Evolutionary conservation across 2,797 vertebrate species (phyloP), one percentile per base, ranked within the genome.

Genomic region (Salarias fasciatus): DNA sequence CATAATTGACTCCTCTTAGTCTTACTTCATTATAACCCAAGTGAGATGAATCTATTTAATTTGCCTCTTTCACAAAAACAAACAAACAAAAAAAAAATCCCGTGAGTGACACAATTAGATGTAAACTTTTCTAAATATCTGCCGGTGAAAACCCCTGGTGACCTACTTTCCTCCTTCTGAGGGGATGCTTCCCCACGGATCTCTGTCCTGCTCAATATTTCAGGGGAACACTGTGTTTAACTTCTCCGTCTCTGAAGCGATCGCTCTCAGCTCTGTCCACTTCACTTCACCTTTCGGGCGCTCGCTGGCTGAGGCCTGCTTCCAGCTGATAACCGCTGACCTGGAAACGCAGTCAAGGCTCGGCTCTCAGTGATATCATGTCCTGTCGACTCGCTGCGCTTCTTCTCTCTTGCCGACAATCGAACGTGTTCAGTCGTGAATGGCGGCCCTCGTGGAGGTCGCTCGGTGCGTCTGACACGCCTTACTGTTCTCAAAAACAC

Each of bases 171-270:
- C 8, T 2, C 43, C 72, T 68, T 77, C 60, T 35, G 28, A 60
- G 49, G 54, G 52, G 44, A 37, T 0, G 1, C 43, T 33, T 66
- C 53, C 74, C 62, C 31, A 11, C 35, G 49, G 65, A 81, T 63
- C 66, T 60, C 65, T 53, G 53, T 3, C 4, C 77, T 77, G 66
- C 77, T 90, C 56, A 90, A 89, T 89, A 86, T 89, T 90, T 89
- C 41, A 90, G 69, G 6, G 30, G 61, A 69, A 79, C 65, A 59
- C 58, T 8, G 53, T 66, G 69, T 83, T 83, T 69, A 73, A 75
- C 69, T 38, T 5, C 11, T 48, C 56, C 41, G 52, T 50, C 49
- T 65, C 50, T 72, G 45, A 53, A 58, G 56, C 44, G 8, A 59
- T 67, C 60, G n/a, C 65, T 52, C 58, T 59, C 54, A 33, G 30